phyloP scores from a whole-genome alignment of 2,113 vertebrate genomes.

The Platichthys flesus region DNA sequence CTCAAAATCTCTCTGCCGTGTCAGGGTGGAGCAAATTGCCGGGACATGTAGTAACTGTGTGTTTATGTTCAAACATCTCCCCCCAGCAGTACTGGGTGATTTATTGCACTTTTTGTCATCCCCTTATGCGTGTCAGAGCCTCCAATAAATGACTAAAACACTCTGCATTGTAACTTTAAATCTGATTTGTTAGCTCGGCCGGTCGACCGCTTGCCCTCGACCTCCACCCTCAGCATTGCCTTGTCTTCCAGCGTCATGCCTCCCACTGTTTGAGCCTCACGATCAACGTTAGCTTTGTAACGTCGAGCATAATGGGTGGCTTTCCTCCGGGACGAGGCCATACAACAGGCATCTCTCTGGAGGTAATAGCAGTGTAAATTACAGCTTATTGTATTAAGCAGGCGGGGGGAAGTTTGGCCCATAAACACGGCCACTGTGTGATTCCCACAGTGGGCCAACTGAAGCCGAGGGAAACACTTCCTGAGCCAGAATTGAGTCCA shows the following conservation, averaged over 20 bases:
- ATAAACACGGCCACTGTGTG: constrained; percentile 71
- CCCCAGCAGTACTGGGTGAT: background rate
- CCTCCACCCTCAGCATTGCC: background rate
- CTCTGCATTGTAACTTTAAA: constrained; percentile 22
- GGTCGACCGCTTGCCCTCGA: background rate
- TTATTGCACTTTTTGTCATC: background rate
- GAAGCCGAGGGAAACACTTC: constrained; percentile 73
- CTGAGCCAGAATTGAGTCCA: constrained; percentile 64
- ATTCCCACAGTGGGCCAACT: constrained; percentile 69
- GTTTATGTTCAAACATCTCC: background rate
- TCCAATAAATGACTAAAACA: constrained; percentile 1
- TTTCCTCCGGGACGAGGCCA: constrained; percentile 57
- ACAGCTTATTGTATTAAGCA: constrained; percentile 80
- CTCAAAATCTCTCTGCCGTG: background rate
- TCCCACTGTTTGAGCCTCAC: constrained; percentile 57
- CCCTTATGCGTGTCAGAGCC: background rate
- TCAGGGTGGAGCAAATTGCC: constrained; percentile 1
- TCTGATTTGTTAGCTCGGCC: constrained; percentile 25
- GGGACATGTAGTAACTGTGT: background rate
- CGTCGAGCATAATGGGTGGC: constrained; percentile 63
- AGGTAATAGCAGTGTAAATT: constrained; percentile 78
- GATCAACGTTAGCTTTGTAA: constrained; percentile 67
- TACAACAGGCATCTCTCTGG: constrained; percentile 74
- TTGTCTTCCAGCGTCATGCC: constrained; percentile 51
- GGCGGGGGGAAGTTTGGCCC: constrained; percentile 63